These are phyloP conservation scores for Pseudoips prasinana DNA, from an alignment of 2,888 invertebrate species.

Conservation along the genomic window DNA sequence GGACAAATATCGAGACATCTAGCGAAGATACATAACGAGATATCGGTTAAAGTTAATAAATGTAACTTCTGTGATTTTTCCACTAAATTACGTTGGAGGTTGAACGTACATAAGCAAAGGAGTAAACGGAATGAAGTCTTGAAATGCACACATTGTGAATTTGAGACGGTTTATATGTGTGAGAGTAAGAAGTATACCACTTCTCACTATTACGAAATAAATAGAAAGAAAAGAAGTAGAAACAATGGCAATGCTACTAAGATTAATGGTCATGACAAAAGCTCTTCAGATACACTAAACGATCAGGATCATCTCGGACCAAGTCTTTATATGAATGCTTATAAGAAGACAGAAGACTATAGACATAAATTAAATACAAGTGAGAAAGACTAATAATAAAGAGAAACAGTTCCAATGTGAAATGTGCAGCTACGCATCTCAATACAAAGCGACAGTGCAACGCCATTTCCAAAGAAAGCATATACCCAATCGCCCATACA, in stretches of 20 bases:
- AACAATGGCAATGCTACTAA: too few relatives aligned
- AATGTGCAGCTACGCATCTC: conserved; percentile 51
- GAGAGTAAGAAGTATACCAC: conserved; percentile 53
- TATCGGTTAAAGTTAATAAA: conserved; percentile 46
- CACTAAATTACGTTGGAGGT: conserved; percentile 52
- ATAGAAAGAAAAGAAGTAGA: conserved; percentile 10
- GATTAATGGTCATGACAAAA: too few relatives aligned
- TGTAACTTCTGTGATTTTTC: conserved; percentile 59
- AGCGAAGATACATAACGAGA: conserved; percentile 56
- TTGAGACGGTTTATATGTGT: conserved; percentile 51
- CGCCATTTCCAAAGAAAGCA: conserved; percentile 63
- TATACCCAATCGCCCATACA: conserved; percentile 51
- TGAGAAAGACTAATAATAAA: conserved; percentile 44
- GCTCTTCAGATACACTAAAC: too few relatives aligned
- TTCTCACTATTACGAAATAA: conserved; percentile 23
- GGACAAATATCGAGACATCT: conserved; percentile 59
- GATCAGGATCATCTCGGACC: too few relatives aligned
- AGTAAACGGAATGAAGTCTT: conserved; percentile 41
- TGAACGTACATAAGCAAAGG: conserved; percentile 53
- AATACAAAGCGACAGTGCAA: conserved; percentile 61
- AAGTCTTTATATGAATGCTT: too few relatives aligned
- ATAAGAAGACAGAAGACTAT: too few relatives aligned
- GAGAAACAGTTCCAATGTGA: conserved; percentile 54
- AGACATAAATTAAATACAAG: conserved; percentile 57
- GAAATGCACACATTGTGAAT: conserved; percentile 50